Evolutionary conservation across 2,797 vertebrate genomes (phyloP), one percentile per base, ranked within the genome.

Genomic region (Rhabdophis nuchalis): DNA sequence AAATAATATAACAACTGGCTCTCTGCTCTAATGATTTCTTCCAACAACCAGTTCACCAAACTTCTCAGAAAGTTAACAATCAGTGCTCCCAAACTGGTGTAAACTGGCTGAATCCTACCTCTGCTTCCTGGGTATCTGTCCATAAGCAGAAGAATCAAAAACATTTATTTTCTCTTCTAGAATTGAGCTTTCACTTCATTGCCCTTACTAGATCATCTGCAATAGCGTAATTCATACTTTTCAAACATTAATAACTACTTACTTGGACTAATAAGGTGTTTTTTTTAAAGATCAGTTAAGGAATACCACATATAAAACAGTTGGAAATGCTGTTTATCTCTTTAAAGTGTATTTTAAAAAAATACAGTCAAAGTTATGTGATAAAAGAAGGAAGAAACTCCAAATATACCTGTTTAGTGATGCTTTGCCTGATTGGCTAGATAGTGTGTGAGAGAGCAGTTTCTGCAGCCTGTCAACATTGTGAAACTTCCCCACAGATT

Each of bases 251-350:
- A 91, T 95, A n/a, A 82, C 93, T 20, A 82, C n/a, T 88, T 20
- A 82, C n/a, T 88, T 93, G 89, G 46, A 4, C 2, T 91, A 82
- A 92, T 92, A 88, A 88, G 1, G 52, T n/a, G 2, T 85, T 53
- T 90, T 90, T 89, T 68, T 68, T n/a, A n/a, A 16, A 68, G 32
- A 3, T 90, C 56, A 32, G 13, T 58, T 88, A 57, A 53, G 27
- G 32, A 61, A 36, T 95, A 92, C 27, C 53, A 95, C 86, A 57
- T 18, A 50, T 0, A 52, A 50, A 52, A 50, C 8, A 11, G 58
- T 57, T 0, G 64, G 64, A 91, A 77, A 90, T 87, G 54, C 91
- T 91, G 95, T 77, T 92, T 91, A 92, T 90, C 58, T 92, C 92
- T 91, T 90, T 88, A 54, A 72, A 91, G 23, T 23, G 92, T 87